Evolutionary conservation across 92 coral and sea anemone genomes (phyloP).

Genomic region (Hydrozoanthus gracilis): DNA sequence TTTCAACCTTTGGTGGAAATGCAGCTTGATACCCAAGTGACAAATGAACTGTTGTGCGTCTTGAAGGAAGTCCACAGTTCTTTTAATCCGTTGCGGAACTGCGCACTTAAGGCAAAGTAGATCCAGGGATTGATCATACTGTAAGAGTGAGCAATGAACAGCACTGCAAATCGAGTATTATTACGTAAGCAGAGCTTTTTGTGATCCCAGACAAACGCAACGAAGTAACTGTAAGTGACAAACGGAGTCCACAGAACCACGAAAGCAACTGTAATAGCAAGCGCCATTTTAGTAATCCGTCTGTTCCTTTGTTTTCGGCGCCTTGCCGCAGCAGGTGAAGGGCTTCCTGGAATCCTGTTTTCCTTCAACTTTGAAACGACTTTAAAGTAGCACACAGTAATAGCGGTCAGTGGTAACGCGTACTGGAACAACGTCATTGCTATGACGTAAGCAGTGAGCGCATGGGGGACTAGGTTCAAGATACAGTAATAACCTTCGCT

Average conservation of each 20-base stretch:
- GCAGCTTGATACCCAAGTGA: neutral
- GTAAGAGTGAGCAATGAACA: slow-evolving; percentile 32
- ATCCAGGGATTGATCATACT: slow-evolving; percentile 27
- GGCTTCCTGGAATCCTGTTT: slow-evolving; percentile 5
- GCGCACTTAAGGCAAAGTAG: neutral
- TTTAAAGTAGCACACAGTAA: slow-evolving; percentile 13
- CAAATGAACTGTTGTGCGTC: neutral
- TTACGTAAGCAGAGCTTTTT: neutral
- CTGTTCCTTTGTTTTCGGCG: slow-evolving; percentile 22
- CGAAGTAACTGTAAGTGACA: neutral
- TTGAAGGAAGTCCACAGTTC: slow-evolving; percentile 7
- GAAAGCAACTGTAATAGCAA: slow-evolving; percentile 20
- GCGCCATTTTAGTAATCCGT: slow-evolving; percentile 14
- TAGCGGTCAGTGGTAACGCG: slow-evolving; percentile 13
- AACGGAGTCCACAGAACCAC: slow-evolving; percentile 39
- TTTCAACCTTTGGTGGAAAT: neutral
- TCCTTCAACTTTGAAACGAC: slow-evolving; percentile 1
- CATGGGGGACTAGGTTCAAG: neutral
- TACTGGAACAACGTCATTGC: slow-evolving; percentile 13
- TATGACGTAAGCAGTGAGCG: slow-evolving; percentile 29
- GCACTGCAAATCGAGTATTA: neutral
- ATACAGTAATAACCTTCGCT: neutral
- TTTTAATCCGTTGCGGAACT: slow-evolving; percentile 12
- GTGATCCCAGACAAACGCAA: slow-evolving; percentile 1
- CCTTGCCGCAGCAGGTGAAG: neutral